These are phyloP conservation scores for Dascillus cervinus DNA, from an alignment of 2,888 invertebrate species.

Conservation along the genomic window DNA sequence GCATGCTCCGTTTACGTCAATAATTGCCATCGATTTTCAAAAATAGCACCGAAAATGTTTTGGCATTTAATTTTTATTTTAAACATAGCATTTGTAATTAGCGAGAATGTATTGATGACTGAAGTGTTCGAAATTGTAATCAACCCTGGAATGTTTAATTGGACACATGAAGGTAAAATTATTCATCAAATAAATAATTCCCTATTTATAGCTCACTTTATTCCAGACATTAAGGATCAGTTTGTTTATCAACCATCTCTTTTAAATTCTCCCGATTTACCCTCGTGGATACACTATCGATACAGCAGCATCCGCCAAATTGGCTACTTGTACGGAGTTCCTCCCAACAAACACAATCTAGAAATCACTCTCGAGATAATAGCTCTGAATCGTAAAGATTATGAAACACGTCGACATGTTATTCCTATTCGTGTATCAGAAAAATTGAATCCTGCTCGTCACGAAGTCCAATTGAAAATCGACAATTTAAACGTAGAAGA, in stretches of 20 bases:
- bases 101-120: slow-evolving; percentile 54
- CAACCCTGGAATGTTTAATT: slow-evolving; percentile 71
- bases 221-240: slow-evolving; percentile 51
- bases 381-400: slow-evolving; percentile 68
- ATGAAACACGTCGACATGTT: slow-evolving; percentile 60
- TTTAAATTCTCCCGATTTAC: slow-evolving; percentile 72
- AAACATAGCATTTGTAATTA: slow-evolving; percentile 1
- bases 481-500: slow-evolving; percentile 86
- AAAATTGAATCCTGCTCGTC: slow-evolving; percentile 59
- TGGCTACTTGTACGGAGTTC: slow-evolving; percentile 80
- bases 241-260: slow-evolving; percentile 70
- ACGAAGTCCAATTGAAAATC: slow-evolving; percentile 79
- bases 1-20: no score
- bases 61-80: no score
- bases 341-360: slow-evolving; percentile 52
- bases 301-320: slow-evolving; percentile 70
- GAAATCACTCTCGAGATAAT: slow-evolving; percentile 63
- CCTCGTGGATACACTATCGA: slow-evolving; percentile 77
- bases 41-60: no score
- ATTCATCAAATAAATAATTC: background rate
- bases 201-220: slow-evolving; percentile 2
- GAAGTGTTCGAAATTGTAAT: slow-evolving; percentile 74
- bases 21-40: no score
- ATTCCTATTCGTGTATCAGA: slow-evolving; percentile 57
- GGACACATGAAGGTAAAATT: slow-evolving; percentile 60